Base-by-base conservation (phyloP, 2,797 vertebrate species). In the Phrynocephalus forsythii region DNA sequence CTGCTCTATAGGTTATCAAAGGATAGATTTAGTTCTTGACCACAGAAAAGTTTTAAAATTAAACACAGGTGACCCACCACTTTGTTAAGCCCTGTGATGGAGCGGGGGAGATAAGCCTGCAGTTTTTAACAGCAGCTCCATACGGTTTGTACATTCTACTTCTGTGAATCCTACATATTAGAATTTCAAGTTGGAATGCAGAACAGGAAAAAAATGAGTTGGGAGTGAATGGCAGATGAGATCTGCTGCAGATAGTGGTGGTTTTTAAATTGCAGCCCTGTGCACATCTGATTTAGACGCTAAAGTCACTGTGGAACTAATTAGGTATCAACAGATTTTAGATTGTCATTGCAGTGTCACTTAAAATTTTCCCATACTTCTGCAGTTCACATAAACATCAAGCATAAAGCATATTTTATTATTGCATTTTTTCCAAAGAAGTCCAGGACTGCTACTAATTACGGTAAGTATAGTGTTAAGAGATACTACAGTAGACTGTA, bases 401-500 rank as follows among this genome's bases (percentile, higher is more conserved):
- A 24, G 28, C 20, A 15, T 20, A 48, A 56, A 68, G 26, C 30
- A 68, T 69, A 24, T 24, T 80, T 81, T 81, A 38, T 66, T 69
- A 50, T 50, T 15, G 4, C 18, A 48, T 69, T 28, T 76, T 81
- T 81, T 73, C 16, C 16, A 66, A 81, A 81, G 38, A 66, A 81
- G 60, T 44, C 16, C 33, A 72, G 5, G 60, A 15, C 44, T 28
- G 52, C n/a, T 83, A 18, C 28, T 52, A 78, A 95, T 93, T 89
- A 85, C 91, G 38, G 38, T 38, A 38, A 89, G 85, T 38, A 75
- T 60, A 89, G 88, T 75, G 50, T 94, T 87, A 92, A 96, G 88
- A 93, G 95, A 94, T 87, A 83, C 87, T 91, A 91, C 86, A 1
- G 16, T 92, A 88, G 78, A 81, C 22, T 48, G 67, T 86, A 94